Conservation (phyloP, 2,797 vertebrate genomes). For the Natrix natrix region DNA sequence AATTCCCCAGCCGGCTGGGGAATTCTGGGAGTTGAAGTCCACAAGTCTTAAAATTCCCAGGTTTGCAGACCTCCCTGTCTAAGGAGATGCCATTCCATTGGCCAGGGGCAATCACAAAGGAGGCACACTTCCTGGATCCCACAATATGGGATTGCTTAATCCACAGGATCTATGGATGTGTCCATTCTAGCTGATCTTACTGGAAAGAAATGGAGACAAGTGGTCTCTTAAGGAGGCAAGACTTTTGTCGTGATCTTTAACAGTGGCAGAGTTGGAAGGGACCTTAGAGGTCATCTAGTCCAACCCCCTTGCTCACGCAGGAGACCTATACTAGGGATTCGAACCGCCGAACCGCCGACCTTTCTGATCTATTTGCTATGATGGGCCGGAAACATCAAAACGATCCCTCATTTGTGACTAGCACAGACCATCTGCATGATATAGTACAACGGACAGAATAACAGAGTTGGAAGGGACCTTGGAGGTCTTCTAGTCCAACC, state of each 20-base stretch:
- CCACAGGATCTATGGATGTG: background rate
- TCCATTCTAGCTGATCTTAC: background rate
- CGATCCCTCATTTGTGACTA: background rate
- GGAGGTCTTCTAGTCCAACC: background rate
- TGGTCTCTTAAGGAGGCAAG: background rate
- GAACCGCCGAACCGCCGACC: too few species aligned
- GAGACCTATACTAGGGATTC: too few species aligned
- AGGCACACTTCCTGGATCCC: background rate
- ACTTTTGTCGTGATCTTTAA: too few species aligned
- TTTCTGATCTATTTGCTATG: background rate
- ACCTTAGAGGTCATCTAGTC: too few species aligned
- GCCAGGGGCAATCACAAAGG: background rate
- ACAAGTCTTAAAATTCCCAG: background rate
- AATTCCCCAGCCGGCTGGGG: too few species aligned
- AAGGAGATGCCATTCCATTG: background rate
- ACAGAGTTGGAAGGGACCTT: background rate
- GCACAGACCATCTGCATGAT: background rate
- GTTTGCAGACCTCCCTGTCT: background rate
- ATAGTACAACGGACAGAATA: background rate
- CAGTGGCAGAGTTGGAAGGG: too few species aligned
- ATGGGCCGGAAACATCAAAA: background rate
- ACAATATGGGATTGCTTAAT: background rate
- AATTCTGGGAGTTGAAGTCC: background rate
- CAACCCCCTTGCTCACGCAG: too few species aligned
- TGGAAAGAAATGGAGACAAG: background rate